phyloP scores from a whole-genome alignment of 2,797 vertebrate species.

The Lacerta bilineata region DNA sequence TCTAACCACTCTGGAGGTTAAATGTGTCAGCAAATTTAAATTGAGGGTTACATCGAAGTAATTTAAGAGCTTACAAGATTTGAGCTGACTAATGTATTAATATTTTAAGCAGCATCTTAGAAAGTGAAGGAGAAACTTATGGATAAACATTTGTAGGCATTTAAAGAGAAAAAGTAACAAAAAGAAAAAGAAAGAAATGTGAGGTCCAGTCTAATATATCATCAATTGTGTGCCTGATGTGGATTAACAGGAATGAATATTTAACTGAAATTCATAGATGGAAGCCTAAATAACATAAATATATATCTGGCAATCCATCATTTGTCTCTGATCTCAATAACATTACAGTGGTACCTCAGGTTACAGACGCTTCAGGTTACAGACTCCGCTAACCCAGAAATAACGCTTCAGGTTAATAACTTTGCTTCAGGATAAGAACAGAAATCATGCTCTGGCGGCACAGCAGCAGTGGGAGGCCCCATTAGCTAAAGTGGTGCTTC shows the following conservation, averaged over 20 bases:
- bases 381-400: too few relatives aligned
- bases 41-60: conserved; percentile 8
- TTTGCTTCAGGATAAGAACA: too few relatives aligned
- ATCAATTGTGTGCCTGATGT: background rate
- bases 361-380: too few relatives aligned
- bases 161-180: too few relatives aligned
- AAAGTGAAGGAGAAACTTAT: background rate
- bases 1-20: conserved; percentile 19
- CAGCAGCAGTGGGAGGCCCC: too few relatives aligned
- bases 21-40: conserved; percentile 35
- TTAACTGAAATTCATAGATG: background rate
- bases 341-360: background rate
- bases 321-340: background rate
- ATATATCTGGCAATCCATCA: background rate
- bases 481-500: too few relatives aligned
- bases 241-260: background rate
- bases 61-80: conserved; percentile 27
- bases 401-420: too few relatives aligned
- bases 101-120: conserved; percentile 6
- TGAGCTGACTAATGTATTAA: conserved; percentile 13
- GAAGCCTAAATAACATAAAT: background rate
- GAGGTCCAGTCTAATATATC: background rate
- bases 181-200: background rate
- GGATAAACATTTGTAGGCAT: background rate
- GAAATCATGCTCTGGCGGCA: too few relatives aligned